Conservation (phyloP, 2,888 invertebrate genomes). For the Parnassius mnemosyne region DNA sequence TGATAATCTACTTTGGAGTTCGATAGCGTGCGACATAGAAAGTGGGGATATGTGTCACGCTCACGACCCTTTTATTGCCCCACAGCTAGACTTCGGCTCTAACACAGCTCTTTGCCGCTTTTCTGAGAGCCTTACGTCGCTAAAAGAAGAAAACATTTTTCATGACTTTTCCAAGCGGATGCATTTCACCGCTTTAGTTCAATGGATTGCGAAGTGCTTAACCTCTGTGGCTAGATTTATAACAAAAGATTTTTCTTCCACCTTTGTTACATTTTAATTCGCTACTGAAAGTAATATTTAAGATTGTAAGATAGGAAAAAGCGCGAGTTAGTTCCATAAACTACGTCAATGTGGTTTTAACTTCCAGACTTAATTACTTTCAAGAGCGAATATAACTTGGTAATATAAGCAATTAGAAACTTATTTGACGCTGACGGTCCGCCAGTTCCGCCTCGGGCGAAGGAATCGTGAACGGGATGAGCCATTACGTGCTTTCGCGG, state of each 20-base stretch:
- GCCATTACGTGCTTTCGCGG: slow-evolving; percentile 76
- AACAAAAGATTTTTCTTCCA: slow-evolving; percentile 28
- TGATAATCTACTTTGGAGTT: too few species aligned
- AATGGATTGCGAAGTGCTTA: slow-evolving; percentile 54
- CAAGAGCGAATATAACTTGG: slow-evolving; percentile 77
- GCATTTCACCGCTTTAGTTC: slow-evolving; percentile 60
- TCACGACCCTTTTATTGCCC: slow-evolving; percentile 54
- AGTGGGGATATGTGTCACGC: slow-evolving; percentile 33
- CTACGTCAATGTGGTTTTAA: slow-evolving; percentile 68
- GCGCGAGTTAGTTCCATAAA: slow-evolving; percentile 48
- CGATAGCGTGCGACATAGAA: slow-evolving; percentile 34
- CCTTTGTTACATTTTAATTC: slow-evolving; percentile 37
- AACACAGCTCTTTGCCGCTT: slow-evolving; percentile 57
- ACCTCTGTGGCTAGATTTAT: slow-evolving; percentile 54
- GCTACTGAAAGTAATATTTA: slow-evolving; percentile 38
- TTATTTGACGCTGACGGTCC: slow-evolving; percentile 79
- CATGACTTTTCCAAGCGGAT: slow-evolving; percentile 63
- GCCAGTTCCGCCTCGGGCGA: slow-evolving; percentile 73
- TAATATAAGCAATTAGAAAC: slow-evolving; percentile 81
- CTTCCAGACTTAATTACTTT: slow-evolving; percentile 75
- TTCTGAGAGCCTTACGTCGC: slow-evolving; percentile 57
- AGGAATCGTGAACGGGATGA: slow-evolving; percentile 77
- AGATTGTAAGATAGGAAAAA: slow-evolving; percentile 39
- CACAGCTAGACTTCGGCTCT: slow-evolving; percentile 42
- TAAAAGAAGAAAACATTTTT: slow-evolving; percentile 59